These are phyloP conservation scores for Halcyon badia DNA, from an alignment of 2,797 vertebrate genomes.

Conservation along the genomic window DNA sequence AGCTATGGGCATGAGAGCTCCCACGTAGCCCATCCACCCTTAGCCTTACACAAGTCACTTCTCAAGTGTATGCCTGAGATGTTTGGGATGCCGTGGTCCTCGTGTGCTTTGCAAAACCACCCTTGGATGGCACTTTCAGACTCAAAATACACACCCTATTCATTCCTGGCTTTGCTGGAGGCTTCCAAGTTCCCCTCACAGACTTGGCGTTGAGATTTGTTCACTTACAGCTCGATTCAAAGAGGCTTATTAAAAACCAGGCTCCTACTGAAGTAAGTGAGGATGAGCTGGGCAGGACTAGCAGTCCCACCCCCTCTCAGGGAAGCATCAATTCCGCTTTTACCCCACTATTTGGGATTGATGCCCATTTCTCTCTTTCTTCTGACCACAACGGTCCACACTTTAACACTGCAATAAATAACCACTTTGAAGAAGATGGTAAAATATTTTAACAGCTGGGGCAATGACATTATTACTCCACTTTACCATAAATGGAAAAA, in stretches of 20 bases:
- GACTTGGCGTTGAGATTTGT: background rate
- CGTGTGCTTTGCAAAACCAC: background rate
- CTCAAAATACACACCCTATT: background rate
- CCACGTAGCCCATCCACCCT: background rate
- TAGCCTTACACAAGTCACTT: background rate
- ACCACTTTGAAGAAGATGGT: background rate
- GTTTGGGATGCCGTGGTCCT: background rate
- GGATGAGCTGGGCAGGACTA: background rate
- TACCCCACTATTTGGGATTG: background rate
- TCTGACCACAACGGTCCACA: background rate
- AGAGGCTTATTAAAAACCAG: background rate
- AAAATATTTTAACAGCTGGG: slow-evolving; percentile 41
- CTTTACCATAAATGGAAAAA: slow-evolving; percentile 27
- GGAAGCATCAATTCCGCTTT: background rate
- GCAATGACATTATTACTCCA: background rate
- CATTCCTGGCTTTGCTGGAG: background rate
- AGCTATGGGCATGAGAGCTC: background rate
- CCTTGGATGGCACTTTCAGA: background rate
- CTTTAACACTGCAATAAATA: slow-evolving; percentile 11
- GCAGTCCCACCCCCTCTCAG: background rate
- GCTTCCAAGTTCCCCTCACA: background rate
- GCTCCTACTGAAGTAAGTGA: background rate
- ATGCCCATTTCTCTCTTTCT: background rate
- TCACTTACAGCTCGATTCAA: background rate
- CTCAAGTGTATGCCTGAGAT: background rate